Conservation (phyloP, 1,140 invertebrate species). For the Polypedilum vanderplanki region DNA sequence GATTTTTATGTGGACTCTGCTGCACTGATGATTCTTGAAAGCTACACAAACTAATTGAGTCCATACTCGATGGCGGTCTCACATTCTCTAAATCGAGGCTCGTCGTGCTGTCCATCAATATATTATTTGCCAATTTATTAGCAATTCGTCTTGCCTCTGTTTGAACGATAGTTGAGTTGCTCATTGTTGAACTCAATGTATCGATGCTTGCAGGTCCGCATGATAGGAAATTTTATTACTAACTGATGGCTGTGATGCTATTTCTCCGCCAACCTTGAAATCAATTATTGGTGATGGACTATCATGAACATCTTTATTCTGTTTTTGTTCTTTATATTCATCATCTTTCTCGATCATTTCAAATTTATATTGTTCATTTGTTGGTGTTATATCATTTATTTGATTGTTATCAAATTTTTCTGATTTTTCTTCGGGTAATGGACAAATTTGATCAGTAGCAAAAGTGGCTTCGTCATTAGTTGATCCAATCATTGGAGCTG, state of each 20-base stretch:
- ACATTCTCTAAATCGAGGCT: conserved; percentile 66
- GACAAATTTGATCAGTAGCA: conserved; percentile 39
- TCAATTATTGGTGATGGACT: conserved; percentile 34
- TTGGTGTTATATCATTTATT: conserved; percentile 31
- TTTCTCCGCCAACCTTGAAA: conserved; percentile 40
- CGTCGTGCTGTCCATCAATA: conserved; percentile 54
- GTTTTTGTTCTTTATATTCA: not conserved
- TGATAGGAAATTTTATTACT: not conserved
- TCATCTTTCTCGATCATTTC: not conserved
- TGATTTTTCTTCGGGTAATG: conserved; percentile 46
- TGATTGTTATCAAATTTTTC: conserved; percentile 35
- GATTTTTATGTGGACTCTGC: conserved; percentile 27
- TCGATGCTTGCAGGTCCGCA: conserved; percentile 24
- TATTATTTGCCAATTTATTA: conserved; percentile 54
- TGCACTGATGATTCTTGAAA: conserved; percentile 35
- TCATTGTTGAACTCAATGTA: conserved; percentile 44
- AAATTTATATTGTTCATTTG: conserved; percentile 30
- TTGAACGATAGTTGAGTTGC: conserved; percentile 61
- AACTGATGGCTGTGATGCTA: conserved; percentile 28
- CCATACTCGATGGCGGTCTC: conserved; percentile 70
- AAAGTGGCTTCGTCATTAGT: conserved; percentile 53
- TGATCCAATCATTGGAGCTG: conserved; percentile 60
- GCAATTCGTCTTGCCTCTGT: conserved; percentile 64
- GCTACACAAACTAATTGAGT: conserved; percentile 40
- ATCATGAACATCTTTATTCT: conserved; percentile 26